phyloP scores from a whole-genome alignment of 2,113 vertebrate genomes.

The Thermophis baileyi region DNA sequence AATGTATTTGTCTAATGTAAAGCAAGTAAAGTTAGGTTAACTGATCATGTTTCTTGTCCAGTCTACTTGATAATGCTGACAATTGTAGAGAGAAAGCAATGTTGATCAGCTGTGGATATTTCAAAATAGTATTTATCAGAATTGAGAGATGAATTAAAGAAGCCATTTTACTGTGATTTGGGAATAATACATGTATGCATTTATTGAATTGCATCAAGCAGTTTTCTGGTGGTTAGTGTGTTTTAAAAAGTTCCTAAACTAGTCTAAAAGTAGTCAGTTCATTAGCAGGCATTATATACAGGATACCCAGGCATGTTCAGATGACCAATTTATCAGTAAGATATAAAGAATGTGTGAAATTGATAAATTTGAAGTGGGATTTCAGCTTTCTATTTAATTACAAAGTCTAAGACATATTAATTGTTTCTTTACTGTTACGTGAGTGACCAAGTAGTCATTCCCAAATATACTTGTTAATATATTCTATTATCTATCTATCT shows the following conservation, averaged over 20 bases:
- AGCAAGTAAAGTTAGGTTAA: background rate
- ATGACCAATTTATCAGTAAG: background rate
- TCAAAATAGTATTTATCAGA: background rate
- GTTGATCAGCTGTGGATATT: background rate
- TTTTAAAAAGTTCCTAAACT: background rate
- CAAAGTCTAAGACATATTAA: background rate
- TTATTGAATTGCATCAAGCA: background rate
- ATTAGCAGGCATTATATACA: background rate
- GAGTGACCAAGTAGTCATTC: background rate
- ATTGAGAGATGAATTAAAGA: background rate
- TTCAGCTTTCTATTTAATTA: background rate
- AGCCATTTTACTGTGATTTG: background rate
- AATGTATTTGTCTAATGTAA: background rate
- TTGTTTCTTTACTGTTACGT: background rate
- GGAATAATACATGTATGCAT: background rate
- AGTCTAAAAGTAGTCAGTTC: background rate
- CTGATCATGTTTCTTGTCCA: background rate
- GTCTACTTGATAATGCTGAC: background rate
- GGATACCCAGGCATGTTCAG: background rate
- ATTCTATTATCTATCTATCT: background rate
- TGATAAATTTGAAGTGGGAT: constrained; percentile 2
- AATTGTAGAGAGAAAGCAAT: background rate
- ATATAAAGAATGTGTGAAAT: background rate
- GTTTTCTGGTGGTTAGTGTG: background rate
- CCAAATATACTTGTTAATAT: background rate